phyloP scores from a whole-genome alignment of 2,888 invertebrate species.

The Ichneumoninae sp. region DNA sequence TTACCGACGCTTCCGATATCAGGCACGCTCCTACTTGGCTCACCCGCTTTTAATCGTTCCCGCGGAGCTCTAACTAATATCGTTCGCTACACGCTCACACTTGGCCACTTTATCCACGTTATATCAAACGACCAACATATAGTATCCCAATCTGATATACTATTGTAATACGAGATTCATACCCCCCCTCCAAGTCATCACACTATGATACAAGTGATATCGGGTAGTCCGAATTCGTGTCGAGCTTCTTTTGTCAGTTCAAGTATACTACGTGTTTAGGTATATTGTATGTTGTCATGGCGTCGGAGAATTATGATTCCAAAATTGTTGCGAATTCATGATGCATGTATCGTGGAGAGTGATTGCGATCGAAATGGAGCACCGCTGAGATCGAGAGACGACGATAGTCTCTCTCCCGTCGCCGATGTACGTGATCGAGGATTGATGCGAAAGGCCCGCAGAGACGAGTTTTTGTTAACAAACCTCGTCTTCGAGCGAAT shows the following conservation, averaged over 20 bases:
- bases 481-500: constrained; percentile 64
- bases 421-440: constrained; percentile 65
- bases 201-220: constrained; percentile 41
- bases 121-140: neutral
- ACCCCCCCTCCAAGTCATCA: too few species aligned
- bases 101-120: constrained; percentile 24
- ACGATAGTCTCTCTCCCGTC: constrained; percentile 32
- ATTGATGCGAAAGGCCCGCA: constrained; percentile 73
- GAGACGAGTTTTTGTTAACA: constrained; percentile 83
- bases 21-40: constrained; percentile 57
- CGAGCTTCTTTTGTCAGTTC: constrained; percentile 55
- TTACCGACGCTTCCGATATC: constrained; percentile 57
- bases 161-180: neutral
- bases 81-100: constrained; percentile 29
- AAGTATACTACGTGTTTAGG: neutral
- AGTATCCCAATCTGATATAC: neutral
- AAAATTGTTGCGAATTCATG: constrained; percentile 20
- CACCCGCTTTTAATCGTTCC: constrained; percentile 62
- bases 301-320: constrained; percentile 6
- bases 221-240: constrained; percentile 47
- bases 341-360: constrained; percentile 10
- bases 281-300: neutral
- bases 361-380: constrained; percentile 58
- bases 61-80: constrained; percentile 58
- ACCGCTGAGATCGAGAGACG: constrained; percentile 58